These are phyloP conservation scores for Pleuronectes platessa DNA, from an alignment of 2,113 vertebrate species.

Conservation along the genomic window DNA sequence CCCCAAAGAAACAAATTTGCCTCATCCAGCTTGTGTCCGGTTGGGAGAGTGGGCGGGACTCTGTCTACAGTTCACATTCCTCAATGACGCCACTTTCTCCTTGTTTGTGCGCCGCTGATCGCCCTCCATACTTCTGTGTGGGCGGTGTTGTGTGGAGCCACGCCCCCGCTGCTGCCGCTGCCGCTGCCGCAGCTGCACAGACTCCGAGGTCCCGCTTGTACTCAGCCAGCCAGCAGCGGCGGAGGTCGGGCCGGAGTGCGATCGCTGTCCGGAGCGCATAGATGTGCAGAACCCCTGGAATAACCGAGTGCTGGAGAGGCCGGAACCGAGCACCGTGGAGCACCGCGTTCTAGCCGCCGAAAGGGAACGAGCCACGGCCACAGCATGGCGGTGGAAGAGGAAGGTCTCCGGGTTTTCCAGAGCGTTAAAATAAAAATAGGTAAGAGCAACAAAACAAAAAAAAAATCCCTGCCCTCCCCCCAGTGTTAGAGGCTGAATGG, in stretches of 20 bases:
- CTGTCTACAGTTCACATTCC: background rate
- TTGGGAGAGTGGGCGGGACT: background rate
- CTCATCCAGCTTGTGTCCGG: no score
- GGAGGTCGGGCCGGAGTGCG: slow-evolving; percentile 41
- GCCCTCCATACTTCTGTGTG: slow-evolving; percentile 25
- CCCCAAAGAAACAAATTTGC: no score
- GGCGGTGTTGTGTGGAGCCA: slow-evolving; percentile 46
- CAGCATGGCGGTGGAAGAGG: slow-evolving; percentile 95
- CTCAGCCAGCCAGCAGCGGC: slow-evolving; percentile 57
- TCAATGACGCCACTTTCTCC: slow-evolving; percentile 3
- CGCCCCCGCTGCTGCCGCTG: slow-evolving; percentile 38
- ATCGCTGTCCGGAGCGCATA: slow-evolving; percentile 64
- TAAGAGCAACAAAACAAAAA: slow-evolving; percentile 66
- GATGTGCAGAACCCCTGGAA: slow-evolving; percentile 75
- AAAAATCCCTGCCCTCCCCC: slow-evolving; percentile 59
- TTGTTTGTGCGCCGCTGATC: slow-evolving; percentile 1
- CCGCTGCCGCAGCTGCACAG: slow-evolving; percentile 22
- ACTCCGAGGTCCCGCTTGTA: slow-evolving; percentile 45
- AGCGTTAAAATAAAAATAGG: slow-evolving; percentile 98
- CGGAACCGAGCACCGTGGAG: slow-evolving; percentile 63
- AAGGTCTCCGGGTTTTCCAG: slow-evolving; percentile 95
- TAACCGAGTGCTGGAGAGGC: slow-evolving; percentile 73
- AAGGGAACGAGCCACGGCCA: slow-evolving; percentile 65
- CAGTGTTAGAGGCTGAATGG: slow-evolving; percentile 56
- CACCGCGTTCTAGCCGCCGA: slow-evolving; percentile 50